Evolutionary conservation across 2,888 invertebrate species (phyloP), one percentile per base, ranked within the genome.

Genomic region (Hydraecia micacea): DNA sequence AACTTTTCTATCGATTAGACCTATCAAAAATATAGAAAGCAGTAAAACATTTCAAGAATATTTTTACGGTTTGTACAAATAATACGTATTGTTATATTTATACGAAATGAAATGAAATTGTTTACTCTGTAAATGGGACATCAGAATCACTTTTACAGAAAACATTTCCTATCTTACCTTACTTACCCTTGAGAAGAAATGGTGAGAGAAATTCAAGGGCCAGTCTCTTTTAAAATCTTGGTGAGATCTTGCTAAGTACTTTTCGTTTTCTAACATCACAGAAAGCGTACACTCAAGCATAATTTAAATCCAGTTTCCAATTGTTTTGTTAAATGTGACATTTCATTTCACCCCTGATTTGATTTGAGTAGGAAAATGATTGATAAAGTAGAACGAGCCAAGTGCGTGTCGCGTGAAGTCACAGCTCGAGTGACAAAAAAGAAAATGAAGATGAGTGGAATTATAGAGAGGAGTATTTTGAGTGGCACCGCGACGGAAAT

Each of bases 281-380:
- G 13, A 46, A 77, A 77, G 66, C 72, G 58, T 69, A 39, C 70
- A n/a, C 72, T 81, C 73, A 66, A 73, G 60, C 58, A 67, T 25
- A 39, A 72, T 83, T 81, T 80, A 82, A 85, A 83, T 46, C 63
- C 65, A 65, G 60, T 80, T 79, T 72, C 78, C 39, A 83, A 79
- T 85, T 87, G 81, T 89, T 86, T 86, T 89, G 87, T 80, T 81
- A 69, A 80, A 88, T 84, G 89, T 91, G 92, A 90, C 91, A 89
- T 93, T 93, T 90, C 89, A 92, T 93, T 92, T 92, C 92, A 92
- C 92, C 93, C 94, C 89, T 92, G 93, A 94, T 95, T 94, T 91
- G 91, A 94, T 94, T 93, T 91, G 89, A 89, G 90, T 87, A 89
- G 85, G 87, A 90, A 91, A 91, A 91, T 93, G 94, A 94, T 93